Evolutionary conservation across 2,888 invertebrate genomes (phyloP).

Genomic region (Orthosia gracilis): DNA sequence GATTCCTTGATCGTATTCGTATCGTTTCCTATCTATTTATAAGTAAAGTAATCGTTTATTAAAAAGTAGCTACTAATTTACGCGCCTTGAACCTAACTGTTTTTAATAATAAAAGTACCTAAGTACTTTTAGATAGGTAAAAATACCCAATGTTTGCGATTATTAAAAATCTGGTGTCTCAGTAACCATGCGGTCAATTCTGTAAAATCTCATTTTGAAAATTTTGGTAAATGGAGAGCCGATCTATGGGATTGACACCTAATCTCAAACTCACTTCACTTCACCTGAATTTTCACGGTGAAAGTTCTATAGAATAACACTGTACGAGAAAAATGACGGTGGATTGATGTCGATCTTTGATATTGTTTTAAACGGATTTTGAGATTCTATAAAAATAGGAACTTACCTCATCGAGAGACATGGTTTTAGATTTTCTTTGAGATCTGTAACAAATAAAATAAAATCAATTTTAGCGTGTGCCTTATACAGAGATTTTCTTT

Average conservation of each 20-base stretch:
- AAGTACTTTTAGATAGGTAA: neutral
- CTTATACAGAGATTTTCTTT: neutral
- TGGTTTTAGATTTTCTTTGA: constrained; percentile 74
- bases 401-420: constrained; percentile 90
- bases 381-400: neutral
- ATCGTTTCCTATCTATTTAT: neutral
- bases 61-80: neutral
- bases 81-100: no score
- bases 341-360: neutral
- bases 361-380: neutral
- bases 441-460: constrained; percentile 82
- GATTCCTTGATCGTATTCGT: neutral
- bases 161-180: neutral
- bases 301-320: no score
- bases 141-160: neutral
- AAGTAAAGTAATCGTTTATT: neutral
- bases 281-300: no score
- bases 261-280: no score
- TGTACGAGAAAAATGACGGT: no score
- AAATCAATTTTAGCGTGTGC: neutral
- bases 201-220: no score
- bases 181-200: no score
- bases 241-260: no score
- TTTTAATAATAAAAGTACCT: neutral
- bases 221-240: no score